A percentile compares a stretch with the other conserved stretches of the same genome.
phyloP scores from a whole-genome alignment of 2,888 invertebrate species.

The Monopis laevigella region DNA sequence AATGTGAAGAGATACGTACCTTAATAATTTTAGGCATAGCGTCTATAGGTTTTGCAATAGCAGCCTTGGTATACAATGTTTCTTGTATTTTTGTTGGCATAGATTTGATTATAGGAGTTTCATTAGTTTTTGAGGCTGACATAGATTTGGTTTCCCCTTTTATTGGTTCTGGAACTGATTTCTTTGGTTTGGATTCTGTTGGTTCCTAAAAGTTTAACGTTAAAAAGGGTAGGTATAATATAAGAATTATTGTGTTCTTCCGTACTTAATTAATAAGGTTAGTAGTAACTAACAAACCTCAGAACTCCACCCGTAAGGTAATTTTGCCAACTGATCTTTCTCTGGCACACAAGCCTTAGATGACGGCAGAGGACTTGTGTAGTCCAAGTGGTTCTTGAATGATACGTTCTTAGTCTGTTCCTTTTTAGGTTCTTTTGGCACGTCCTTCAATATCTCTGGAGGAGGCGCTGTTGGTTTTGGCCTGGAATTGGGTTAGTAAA shows the following conservation, averaged over 20 bases:
- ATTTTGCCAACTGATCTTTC: slow-evolving; percentile 58
- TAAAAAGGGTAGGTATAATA: too few species aligned
- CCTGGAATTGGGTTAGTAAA: slow-evolving; percentile 26
- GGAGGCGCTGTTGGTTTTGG: slow-evolving; percentile 44
- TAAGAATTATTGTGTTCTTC: too few species aligned
- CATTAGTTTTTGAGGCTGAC: slow-evolving; percentile 40
- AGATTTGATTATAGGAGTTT: slow-evolving; percentile 40
- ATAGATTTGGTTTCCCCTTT: slow-evolving; percentile 49
- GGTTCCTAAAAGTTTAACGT: slow-evolving; percentile 25
- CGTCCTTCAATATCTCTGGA: slow-evolving; percentile 37
- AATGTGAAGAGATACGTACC: slow-evolving; percentile 24
- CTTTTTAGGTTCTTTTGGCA: slow-evolving; percentile 44
- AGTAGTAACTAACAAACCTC: too few species aligned
- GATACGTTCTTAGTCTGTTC: slow-evolving; percentile 62
- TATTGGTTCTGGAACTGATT: slow-evolving; percentile 32
- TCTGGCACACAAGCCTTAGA: slow-evolving; percentile 51
- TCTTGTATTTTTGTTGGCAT: slow-evolving; percentile 50
- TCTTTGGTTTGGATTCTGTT: slow-evolving; percentile 36
- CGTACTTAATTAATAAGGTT: too few species aligned
- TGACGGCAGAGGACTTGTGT: slow-evolving; percentile 45
- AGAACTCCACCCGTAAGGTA: slow-evolving; percentile 56
- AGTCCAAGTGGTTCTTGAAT: slow-evolving; percentile 60
- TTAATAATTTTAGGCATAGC: slow-evolving; percentile 32
- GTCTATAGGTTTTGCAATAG: slow-evolving; percentile 26
- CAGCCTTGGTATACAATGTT: slow-evolving; percentile 51